phyloP scores from a whole-genome alignment of 2,888 invertebrate genomes.

The Acronicta aceris region DNA sequence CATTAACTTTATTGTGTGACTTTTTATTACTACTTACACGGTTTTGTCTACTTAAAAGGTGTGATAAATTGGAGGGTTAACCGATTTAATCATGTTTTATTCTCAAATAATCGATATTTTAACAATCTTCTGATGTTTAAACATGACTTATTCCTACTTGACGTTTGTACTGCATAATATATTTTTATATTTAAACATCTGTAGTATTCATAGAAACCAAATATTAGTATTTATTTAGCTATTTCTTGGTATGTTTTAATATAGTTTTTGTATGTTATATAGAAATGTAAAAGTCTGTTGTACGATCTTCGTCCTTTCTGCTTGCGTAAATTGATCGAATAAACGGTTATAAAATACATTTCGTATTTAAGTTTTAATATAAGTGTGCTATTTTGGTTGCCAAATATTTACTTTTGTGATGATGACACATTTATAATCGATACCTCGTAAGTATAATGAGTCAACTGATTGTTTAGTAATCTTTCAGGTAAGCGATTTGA shows the following conservation, averaged over 20 bases:
- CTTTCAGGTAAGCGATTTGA: too few species aligned
- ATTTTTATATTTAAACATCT: constrained; percentile 34
- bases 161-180: constrained; percentile 20
- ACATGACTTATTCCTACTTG: constrained; percentile 1
- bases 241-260: constrained; percentile 36
- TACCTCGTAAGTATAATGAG: too few species aligned
- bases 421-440: not conserved
- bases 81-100: constrained; percentile 3
- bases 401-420: constrained; percentile 22
- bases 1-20: not conserved
- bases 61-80: not conserved
- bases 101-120: not conserved
- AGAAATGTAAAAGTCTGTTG: constrained; percentile 13
- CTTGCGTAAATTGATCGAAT: constrained; percentile 14
- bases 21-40: not conserved
- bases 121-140: not conserved
- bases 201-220: constrained; percentile 77
- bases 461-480: too few species aligned
- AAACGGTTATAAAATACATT: constrained; percentile 21
- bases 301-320: constrained; percentile 22
- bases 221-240: constrained; percentile 72
- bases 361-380: constrained; percentile 20
- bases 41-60: constrained; percentile 2
- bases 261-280: constrained; percentile 31
- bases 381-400: constrained; percentile 22